A percentile compares a stretch with the other conserved stretches of the same genome.
phyloP scores from a whole-genome alignment of 1,140 invertebrate species.

The Antheraea mylitta region DNA sequence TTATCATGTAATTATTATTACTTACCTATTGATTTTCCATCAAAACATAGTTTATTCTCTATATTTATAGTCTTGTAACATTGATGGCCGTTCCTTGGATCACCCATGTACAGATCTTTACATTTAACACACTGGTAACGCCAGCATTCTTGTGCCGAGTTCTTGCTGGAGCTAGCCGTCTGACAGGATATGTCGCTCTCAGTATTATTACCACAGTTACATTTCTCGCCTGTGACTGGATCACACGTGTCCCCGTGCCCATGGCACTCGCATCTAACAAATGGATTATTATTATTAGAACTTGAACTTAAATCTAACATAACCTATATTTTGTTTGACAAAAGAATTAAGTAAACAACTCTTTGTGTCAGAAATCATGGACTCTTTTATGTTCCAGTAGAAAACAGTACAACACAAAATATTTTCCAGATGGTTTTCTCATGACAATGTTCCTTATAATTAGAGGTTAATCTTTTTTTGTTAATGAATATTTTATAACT shows the following conservation, averaged over 20 bases:
- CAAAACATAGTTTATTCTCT: constrained; percentile 96
- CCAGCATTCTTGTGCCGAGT: constrained; percentile 89
- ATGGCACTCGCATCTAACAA: constrained; percentile 86
- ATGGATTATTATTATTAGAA: background rate
- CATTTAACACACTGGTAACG: constrained; percentile 95
- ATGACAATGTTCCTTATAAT: no score
- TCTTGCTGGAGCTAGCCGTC: constrained; percentile 83
- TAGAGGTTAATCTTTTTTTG: no score
- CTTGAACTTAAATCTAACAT: background rate
- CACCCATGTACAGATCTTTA: constrained; percentile 94
- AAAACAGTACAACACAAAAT: no score
- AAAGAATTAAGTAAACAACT: background rate
- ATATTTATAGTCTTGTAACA: constrained; percentile 97
- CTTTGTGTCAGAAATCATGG: no score
- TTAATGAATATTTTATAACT: no score
- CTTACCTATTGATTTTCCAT: constrained; percentile 91
- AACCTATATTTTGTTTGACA: background rate
- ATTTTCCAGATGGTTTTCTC: no score
- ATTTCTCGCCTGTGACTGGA: constrained; percentile 94
- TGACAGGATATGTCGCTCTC: constrained; percentile 91
- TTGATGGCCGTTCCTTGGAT: constrained; percentile 95
- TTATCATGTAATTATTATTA: constrained; percentile 14
- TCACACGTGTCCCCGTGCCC: constrained; percentile 96
- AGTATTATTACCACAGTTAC: constrained; percentile 97
- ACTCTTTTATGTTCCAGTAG: no score